Percentiles rank a stretch among this genome's conserved stretches.
These are phyloP conservation scores for Athetis lepigone DNA, from an alignment of 2,888 invertebrate species.

Conservation along the genomic window DNA sequence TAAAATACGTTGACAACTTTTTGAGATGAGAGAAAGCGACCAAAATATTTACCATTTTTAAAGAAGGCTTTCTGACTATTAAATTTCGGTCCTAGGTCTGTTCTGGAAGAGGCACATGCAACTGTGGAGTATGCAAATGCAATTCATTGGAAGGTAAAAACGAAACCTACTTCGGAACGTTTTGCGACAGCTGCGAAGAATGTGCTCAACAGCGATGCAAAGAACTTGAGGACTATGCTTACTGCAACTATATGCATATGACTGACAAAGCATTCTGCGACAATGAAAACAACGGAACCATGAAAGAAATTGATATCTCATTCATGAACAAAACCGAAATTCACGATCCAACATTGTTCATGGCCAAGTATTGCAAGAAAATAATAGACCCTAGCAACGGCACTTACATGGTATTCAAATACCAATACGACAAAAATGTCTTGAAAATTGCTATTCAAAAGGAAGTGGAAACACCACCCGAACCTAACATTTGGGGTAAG, in stretches of 20 bases:
- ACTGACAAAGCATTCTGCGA: slow-evolving; percentile 67
- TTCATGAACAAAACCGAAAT: slow-evolving; percentile 73
- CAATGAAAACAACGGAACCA: slow-evolving; percentile 52
- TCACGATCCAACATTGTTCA: slow-evolving; percentile 62
- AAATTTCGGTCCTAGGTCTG: slow-evolving; percentile 71
- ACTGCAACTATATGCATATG: slow-evolving; percentile 84
- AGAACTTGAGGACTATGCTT: slow-evolving; percentile 93
- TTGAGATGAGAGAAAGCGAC: too few relatives aligned
- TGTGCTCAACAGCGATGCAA: slow-evolving; percentile 92
- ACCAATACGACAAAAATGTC: slow-evolving; percentile 66
- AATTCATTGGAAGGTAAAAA: slow-evolving; percentile 73
- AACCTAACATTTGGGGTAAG: slow-evolving; percentile 79
- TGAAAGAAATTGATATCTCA: slow-evolving; percentile 55
- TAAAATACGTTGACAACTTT: too few relatives aligned
- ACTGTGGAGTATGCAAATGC: slow-evolving; percentile 93
- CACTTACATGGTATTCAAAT: slow-evolving; percentile 75
- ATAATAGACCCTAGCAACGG: slow-evolving; percentile 64
- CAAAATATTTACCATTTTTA: too few relatives aligned
- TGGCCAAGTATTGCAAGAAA: slow-evolving; percentile 74
- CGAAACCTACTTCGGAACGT: slow-evolving; percentile 89
- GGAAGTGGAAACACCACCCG: slow-evolving; percentile 72
- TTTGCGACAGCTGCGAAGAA: slow-evolving; percentile 94
- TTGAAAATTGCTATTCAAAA: slow-evolving; percentile 78
- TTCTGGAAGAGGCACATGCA: slow-evolving; percentile 92
- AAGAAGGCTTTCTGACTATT: slow-evolving; percentile 42